Percentiles rank a stretch among this genome's conserved stretches.
Conservation (phyloP, 2,113 vertebrate genomes). For the Xiphorhynchus elegans region DNA sequence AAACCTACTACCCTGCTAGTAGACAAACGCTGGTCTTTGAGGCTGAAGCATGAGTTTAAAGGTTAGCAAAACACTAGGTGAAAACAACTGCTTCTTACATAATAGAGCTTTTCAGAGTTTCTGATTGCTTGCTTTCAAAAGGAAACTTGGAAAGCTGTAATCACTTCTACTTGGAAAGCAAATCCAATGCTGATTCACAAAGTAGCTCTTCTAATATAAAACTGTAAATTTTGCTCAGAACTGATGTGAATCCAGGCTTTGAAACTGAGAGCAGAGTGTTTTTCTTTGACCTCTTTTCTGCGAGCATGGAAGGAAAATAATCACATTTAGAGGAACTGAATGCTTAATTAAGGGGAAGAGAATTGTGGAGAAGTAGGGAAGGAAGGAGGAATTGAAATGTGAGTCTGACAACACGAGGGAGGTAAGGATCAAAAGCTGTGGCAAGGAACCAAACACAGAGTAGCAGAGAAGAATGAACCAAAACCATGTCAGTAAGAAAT, state of each 20-base stretch:
- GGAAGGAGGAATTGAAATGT: neutral
- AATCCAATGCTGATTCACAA: neutral
- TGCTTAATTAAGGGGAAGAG: neutral
- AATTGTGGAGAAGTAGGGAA: neutral
- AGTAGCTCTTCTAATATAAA: neutral
- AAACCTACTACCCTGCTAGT: neutral
- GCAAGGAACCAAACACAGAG: neutral
- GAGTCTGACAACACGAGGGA: neutral
- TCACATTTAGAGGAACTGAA: neutral
- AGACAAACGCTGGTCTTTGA: neutral
- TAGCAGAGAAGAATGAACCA: neutral
- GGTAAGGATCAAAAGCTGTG: neutral
- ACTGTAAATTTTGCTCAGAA: neutral
- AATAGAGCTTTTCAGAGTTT: neutral
- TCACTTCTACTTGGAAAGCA: neutral
- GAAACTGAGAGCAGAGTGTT: neutral
- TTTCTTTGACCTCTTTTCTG: neutral
- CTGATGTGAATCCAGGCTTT: neutral
- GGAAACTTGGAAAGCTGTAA: neutral
- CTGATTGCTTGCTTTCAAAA: neutral
- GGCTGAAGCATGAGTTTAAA: neutral
- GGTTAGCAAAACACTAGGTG: neutral
- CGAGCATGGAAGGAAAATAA: neutral
- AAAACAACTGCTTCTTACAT: neutral
- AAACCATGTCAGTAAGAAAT: neutral